Evolutionary conservation across 1,140 invertebrate species (phyloP).

Genomic region (Prorops nasuta): DNA sequence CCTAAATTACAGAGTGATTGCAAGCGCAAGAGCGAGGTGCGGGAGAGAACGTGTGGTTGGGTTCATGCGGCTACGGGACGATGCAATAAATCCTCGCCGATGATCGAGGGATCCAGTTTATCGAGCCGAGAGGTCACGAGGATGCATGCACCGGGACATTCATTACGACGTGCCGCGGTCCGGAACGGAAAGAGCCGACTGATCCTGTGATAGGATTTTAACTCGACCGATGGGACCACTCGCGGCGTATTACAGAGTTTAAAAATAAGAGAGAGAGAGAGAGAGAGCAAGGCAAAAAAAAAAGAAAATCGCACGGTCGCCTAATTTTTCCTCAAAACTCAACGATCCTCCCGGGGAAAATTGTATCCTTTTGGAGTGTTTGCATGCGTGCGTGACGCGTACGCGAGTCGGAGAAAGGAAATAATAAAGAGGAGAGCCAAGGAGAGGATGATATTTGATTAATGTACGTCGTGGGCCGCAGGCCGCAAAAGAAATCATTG

Average conservation of each 20-base stretch:
- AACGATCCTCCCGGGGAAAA: no score
- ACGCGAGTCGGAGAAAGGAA: constrained; percentile 15
- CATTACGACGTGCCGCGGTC: constrained; percentile 9
- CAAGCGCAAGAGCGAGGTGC: no score
- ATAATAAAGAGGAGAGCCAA: constrained; percentile 11
- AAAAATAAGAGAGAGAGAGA: no score
- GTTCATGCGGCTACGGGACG: constrained; percentile 16
- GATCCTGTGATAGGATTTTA: no score
- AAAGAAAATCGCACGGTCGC: no score
- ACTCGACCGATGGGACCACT: no score
- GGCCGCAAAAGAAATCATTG: constrained; percentile 47
- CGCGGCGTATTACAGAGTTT: no score
- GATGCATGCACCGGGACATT: constrained; percentile 17
- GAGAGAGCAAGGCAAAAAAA: no score
- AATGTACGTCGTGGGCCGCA: constrained; percentile 41
- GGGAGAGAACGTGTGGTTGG: no score
- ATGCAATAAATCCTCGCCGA: constrained; percentile 21
- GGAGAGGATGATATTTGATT: constrained; percentile 43
- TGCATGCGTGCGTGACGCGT: neutral
- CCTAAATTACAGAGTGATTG: no score
- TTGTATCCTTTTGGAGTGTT: no score
- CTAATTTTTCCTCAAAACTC: no score
- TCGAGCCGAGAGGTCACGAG: constrained; percentile 13
- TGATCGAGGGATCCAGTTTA: constrained; percentile 25
- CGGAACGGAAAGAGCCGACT: neutral